Evolutionary conservation across 2,888 invertebrate species (phyloP).

Genomic region (Eupithecia exiguata): DNA sequence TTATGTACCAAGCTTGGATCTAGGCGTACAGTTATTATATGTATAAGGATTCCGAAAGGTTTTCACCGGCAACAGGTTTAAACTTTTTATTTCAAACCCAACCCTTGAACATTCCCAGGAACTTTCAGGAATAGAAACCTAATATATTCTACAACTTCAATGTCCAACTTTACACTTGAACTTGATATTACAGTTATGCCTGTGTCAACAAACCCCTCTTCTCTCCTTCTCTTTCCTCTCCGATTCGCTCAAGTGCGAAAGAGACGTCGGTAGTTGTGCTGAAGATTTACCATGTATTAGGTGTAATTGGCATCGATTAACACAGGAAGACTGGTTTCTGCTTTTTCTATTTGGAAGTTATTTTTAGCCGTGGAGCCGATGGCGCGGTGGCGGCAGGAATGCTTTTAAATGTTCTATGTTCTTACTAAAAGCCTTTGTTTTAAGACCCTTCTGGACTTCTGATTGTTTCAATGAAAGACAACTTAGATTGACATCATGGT

Average conservation of each 20-base stretch:
- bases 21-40: background rate
- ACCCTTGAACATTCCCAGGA: background rate
- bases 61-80: background rate
- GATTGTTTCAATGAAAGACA: background rate
- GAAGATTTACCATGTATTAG: constrained; percentile 45
- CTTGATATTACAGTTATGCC: constrained; percentile 30
- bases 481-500: background rate
- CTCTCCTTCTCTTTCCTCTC: constrained; percentile 22
- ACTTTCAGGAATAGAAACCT: background rate
- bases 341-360: constrained; percentile 59
- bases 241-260: constrained; percentile 20
- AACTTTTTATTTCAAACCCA: background rate
- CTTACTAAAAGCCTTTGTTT: background rate
- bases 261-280: constrained; percentile 34
- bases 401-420: background rate
- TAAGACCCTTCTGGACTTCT: background rate
- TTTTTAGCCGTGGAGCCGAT: constrained; percentile 53
- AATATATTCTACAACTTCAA: background rate
- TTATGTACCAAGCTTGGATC: background rate
- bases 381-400: background rate
- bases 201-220: constrained; percentile 33
- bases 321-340: constrained; percentile 77
- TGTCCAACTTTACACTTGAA: constrained; percentile 28
- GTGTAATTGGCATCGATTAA: constrained; percentile 80
- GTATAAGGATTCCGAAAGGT: background rate